Base-by-base conservation (phyloP, 2,113 vertebrate species). In the Electrona antarctica region DNA sequence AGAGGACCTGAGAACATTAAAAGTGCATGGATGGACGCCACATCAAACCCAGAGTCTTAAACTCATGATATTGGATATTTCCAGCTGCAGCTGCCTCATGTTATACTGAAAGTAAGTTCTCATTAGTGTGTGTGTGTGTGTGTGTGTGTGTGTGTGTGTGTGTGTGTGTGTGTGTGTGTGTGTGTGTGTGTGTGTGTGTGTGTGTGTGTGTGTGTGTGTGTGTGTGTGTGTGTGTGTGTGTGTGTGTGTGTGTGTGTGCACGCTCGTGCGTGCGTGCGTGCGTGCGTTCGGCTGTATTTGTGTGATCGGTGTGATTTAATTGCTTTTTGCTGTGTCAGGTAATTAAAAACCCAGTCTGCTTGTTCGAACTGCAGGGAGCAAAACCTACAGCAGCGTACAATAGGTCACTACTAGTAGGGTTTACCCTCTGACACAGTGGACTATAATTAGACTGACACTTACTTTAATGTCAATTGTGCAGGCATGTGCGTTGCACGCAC, bases 381-480 rank as follows among this genome's bases (percentile, higher is more conserved):
- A 58, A 73, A 52, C 59, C 67, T 57, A 69, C 21, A 78, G 71
- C 48, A 79, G 33, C 5, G 33, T 6, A 41, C 49, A 46, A 13
- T 21, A 69, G 49, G 75, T 73, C 74, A 65, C 60, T 64, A 46
- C 60, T 71, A 59, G 60, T 33, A 61, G 3, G 51, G 69, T 81
- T 85, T 84, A 79, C 68, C 82, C 69, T 80, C 69, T 87, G 62
- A 77, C 70, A 77, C 64, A 76, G 59, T 66, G 59, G 15, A 70
- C 79, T 90, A 87, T 85, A 85, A 86, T 90, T 85, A 90, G 74
- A 82, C 87, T 88, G 86, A 85, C 50, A 66, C 33, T 79, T 77
- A 76, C 13, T 48, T 50, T 67, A 15, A 12, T 8, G 57, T 62
- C 71, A 78, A 67, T 58, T 41, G 33, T 33, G 56, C 14, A 77